phyloP scores from a whole-genome alignment of 1,140 invertebrate genomes.

The Drosophila truncata region DNA sequence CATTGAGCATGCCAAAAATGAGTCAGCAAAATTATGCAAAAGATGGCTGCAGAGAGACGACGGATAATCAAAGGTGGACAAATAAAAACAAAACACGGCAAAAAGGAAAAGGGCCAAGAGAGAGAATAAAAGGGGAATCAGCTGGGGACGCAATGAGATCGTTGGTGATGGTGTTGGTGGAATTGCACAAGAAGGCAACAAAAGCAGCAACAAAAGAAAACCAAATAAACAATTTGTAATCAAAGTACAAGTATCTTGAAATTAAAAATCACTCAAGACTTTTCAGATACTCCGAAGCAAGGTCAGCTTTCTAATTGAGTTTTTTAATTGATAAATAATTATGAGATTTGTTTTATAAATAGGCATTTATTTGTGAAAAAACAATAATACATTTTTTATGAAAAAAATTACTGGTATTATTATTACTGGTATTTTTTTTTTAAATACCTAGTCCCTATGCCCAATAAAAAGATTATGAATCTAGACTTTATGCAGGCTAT shows the following conservation, averaged over 20 bases:
- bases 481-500: neutral
- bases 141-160: neutral
- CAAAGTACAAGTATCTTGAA: constrained; percentile 8
- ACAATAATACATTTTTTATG: too few species aligned
- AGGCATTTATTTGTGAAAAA: too few species aligned
- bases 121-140: constrained; percentile 2
- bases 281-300: neutral
- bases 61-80: constrained; percentile 52
- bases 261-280: constrained; percentile 1
- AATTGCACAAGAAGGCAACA: constrained; percentile 54
- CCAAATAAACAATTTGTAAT: constrained; percentile 9
- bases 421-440: too few species aligned
- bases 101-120: constrained; percentile 12
- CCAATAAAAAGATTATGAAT: too few species aligned
- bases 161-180: constrained; percentile 24
- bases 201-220: neutral
- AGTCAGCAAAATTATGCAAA: constrained; percentile 68
- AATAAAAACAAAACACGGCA: constrained; percentile 45
- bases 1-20: constrained; percentile 44
- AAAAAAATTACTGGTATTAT: too few species aligned
- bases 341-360: neutral
- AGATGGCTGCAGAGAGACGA: constrained; percentile 35
- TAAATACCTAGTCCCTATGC: too few species aligned
- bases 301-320: neutral
- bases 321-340: constrained; percentile 3